Base-by-base conservation (phyloP, 2,113 vertebrate genomes). In the Suncus etruscus region DNA sequence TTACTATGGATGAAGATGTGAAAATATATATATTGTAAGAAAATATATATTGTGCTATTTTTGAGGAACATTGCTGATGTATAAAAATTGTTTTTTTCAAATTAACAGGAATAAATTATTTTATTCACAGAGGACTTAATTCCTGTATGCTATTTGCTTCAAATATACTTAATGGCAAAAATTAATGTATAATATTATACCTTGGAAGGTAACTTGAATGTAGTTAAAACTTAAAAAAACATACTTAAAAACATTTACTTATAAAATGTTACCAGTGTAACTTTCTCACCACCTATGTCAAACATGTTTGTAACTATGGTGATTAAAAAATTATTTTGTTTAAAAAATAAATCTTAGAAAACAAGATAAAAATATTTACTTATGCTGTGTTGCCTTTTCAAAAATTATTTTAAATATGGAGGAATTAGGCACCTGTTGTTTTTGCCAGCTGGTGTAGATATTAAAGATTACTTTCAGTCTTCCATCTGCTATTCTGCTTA, bases 351-450 rank as follows among this genome's bases (percentile, higher is more conserved):
- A 39, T 39, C 39, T 39, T 39, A 39, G 39, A 39, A 39, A 39
- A 39, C 5, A 39, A 39, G 5, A 39, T 39, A 39, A 39, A 39
- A 94, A 86, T 94, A 87, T 94, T 94, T 96, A 88, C 91, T 95
- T 94, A 92, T 89, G 77, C 81, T 86, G 76, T 18, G 6, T 47
- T 75, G 86, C 47, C 77, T 94, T 96, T 87, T 79, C 32, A n/a
- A 70, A 83, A 95, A 90, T 89, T 97, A 97, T 97, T 95, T 95
- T 95, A 94, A 95, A 90, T 81, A 76, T 66, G 48, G 90, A 89
- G 94, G 95, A 94, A 95, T 95, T 95, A 94, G 86, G 78, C 96
- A 97, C 95, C 96, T 97, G 96, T 97, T 72, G 4, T 50, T 94
- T 94, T 89, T 89, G 27, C 95, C 96, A 97, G 88, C 95, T 96